Base-by-base conservation (phyloP, 2,797 vertebrate genomes). In the Decapterus maruadsi region DNA sequence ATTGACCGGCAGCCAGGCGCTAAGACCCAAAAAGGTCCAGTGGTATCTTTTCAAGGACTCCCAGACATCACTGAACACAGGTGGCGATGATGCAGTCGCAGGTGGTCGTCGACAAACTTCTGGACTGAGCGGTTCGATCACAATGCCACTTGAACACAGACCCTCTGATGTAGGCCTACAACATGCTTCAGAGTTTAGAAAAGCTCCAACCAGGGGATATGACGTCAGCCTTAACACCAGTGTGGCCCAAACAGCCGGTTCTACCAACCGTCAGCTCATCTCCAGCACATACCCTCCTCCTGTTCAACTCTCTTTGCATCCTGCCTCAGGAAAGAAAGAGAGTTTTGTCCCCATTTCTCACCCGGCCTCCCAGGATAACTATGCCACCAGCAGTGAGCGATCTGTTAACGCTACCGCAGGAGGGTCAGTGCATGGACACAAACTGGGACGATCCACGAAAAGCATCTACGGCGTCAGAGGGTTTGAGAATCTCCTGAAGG, bases 1-100 rank as follows among this genome's bases (percentile, higher is more conserved):
- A 0, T 5, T 20, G 46, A 68, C 68, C 8, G 61, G 31, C 1
- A 5, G 19, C 4, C 42, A 73, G 16, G 68, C 62, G 1, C 68
- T 16, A 1, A 59, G 42, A 60, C 45, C 16, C 51, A 81, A 19
- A 46, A 75, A 42, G 2, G 1, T 64, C 17, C 50, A 53, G 55
- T 87, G 84, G 0, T 81, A 85, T 79, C 84, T 82, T 36, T 77
- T 87, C 50, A 80, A 68, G 61, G 69, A 72, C 45, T 60, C 82
- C 17, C 67, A 67, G 22, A 19, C 68, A 1, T 68, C 77, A n/a
- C 38, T 16, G 0, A 31, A 68, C 42, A 26, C 40, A 1, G n/a
- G 7, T 11, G 26, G 26, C 3, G 31, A 34, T 34, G 42, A 60
- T 1, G 17, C 17, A 2, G 55, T 31, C 4, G 3, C 50, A 4